Percentiles rank a stretch among this genome's conserved stretches.
These are phyloP conservation scores for Helicoverpa assulta DNA, from an alignment of 2,888 invertebrate species.

Conservation along the genomic window DNA sequence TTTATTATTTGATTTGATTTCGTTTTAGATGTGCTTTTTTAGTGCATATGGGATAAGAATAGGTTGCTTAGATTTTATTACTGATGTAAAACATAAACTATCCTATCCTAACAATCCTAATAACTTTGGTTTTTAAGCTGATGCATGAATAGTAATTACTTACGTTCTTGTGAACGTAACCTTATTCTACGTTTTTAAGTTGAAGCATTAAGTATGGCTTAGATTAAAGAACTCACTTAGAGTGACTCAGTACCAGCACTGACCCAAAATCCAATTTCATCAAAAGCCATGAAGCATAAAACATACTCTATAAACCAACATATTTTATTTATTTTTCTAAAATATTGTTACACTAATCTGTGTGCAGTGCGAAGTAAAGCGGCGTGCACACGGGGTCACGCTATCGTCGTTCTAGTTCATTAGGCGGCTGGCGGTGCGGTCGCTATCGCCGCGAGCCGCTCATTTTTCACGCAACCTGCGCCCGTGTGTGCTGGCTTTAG, in stretches of 20 bases:
- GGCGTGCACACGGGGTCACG: conserved; percentile 78
- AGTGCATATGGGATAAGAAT: neutral
- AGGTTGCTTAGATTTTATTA: neutral
- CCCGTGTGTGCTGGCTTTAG: conserved; percentile 47
- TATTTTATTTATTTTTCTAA: conserved; percentile 43
- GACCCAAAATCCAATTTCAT: too few species aligned
- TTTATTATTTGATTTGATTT: conserved; percentile 63
- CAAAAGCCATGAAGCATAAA: too few species aligned
- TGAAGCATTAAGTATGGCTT: too few species aligned
- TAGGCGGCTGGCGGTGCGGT: conserved; percentile 77
- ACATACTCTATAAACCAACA: too few species aligned
- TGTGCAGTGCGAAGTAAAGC: conserved; percentile 66
- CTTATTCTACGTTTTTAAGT: too few species aligned
- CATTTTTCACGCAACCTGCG: conserved; percentile 83
- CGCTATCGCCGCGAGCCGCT: conserved; percentile 79
- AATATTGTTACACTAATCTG: conserved; percentile 45
- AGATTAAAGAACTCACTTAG: too few species aligned
- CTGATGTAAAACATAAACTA: too few species aligned
- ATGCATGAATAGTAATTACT: too few species aligned
- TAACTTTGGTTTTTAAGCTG: too few species aligned
- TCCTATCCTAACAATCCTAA: too few species aligned
- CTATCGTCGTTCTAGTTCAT: conserved; percentile 88
- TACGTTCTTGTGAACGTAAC: too few species aligned
- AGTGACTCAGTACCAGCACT: too few species aligned
- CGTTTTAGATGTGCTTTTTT: neutral